phyloP scores from a whole-genome alignment of 2,113 vertebrate genomes.

The Protobothrops mucrosquamatus region DNA sequence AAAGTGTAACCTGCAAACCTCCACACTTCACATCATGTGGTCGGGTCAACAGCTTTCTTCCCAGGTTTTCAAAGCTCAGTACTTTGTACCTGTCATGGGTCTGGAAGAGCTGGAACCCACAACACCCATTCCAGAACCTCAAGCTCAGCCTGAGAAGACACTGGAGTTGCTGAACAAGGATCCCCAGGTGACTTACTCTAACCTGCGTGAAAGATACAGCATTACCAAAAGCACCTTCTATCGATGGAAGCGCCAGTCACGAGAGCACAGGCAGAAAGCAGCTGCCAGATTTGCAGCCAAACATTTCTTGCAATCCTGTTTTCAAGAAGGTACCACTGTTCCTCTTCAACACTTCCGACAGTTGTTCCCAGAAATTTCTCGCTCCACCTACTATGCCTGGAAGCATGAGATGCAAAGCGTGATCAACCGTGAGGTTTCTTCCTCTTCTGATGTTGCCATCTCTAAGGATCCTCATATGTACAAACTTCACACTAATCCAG shows the following conservation, averaged over 20 bases:
- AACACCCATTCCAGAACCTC: conserved; percentile 36
- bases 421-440: conserved; percentile 61
- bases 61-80: conserved; percentile 81
- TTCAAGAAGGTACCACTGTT: conserved; percentile 81
- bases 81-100: conserved; percentile 86
- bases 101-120: conserved; percentile 73
- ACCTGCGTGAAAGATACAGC: conserved; percentile 82
- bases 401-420: conserved; percentile 85
- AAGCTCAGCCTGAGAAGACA: conserved; percentile 66
- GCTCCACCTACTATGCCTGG: conserved; percentile 94
- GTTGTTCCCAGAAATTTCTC: conserved; percentile 91
- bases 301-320: conserved; percentile 88
- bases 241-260: conserved; percentile 89
- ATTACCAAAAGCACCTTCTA: conserved; percentile 95
- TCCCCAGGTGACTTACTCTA: conserved; percentile 79
- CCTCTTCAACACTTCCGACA: conserved; percentile 88
- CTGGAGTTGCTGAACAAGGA: conserved; percentile 75
- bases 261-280: conserved; percentile 85
- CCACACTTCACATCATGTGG: conserved; percentile 93
- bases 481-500: conserved; percentile 10
- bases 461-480: conserved; percentile 45
- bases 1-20: conserved; percentile 63
- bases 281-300: conserved; percentile 90
- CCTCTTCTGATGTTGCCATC: conserved; percentile 22
- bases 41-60: conserved; percentile 81